Conservation (phyloP, 23 tunicate genomes). For the Halocynthia aurantium region DNA sequence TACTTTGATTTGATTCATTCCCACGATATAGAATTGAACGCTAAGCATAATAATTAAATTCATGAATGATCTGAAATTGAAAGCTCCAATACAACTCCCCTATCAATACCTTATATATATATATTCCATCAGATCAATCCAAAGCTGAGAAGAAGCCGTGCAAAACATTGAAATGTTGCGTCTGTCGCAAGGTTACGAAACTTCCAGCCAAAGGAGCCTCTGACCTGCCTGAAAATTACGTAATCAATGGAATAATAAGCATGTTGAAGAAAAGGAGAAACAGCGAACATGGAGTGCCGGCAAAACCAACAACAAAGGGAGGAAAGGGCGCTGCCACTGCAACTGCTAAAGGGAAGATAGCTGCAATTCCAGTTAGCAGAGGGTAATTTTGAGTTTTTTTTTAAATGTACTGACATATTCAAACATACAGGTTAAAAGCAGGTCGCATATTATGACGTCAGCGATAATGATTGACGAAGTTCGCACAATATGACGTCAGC, state of each 20-base stretch:
- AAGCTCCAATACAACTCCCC: no score
- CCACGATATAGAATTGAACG: no score
- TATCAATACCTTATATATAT: neutral
- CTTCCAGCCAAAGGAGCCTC: conserved; percentile 28
- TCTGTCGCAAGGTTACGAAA: conserved; percentile 42
- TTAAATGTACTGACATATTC: no score
- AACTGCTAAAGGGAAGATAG: neutral
- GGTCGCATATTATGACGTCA: neutral
- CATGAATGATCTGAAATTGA: no score
- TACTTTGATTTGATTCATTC: no score
- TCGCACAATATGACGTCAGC: neutral
- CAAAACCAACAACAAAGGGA: neutral
- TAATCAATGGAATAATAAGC: conserved; percentile 24
- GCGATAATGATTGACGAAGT: neutral
- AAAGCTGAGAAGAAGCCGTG: conserved; percentile 11
- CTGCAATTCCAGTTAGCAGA: neutral
- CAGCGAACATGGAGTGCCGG: neutral
- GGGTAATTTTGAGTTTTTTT: no score
- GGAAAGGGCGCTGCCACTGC: neutral
- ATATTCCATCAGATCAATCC: conserved; percentile 9
- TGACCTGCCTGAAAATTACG: conserved; percentile 38
- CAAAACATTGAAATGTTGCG: conserved; percentile 38
- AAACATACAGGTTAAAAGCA: neutral
- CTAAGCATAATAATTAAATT: no score
- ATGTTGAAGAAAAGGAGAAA: conserved; percentile 22